Percentiles rank a stretch among this genome's conserved stretches.
These are phyloP conservation scores for Andrena cerasifolii DNA, from an alignment of 1,140 invertebrate genomes.

Conservation along the genomic window DNA sequence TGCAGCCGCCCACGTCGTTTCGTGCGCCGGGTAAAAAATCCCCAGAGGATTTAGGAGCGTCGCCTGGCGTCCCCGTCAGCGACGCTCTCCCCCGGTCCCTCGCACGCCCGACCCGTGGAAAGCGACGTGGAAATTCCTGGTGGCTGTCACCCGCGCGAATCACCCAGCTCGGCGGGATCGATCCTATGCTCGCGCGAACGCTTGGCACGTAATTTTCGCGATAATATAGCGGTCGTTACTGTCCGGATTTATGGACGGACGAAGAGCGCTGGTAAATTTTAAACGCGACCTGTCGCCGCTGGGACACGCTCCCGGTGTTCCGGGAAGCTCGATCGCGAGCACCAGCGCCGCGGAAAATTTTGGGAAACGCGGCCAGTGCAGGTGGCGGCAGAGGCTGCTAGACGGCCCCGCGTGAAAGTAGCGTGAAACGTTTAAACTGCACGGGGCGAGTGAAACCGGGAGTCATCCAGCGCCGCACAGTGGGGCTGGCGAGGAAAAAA, in stretches of 20 bases:
- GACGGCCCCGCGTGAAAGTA: too few species aligned
- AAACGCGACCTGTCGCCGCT: not conserved
- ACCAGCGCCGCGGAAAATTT: constrained; percentile 4
- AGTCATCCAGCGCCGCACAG: too few species aligned
- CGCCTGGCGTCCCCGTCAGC: not conserved
- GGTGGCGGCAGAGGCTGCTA: too few species aligned
- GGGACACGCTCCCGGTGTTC: not conserved
- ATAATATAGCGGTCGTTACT: constrained; percentile 15
- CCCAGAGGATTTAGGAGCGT: constrained; percentile 35
- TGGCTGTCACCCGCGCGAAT: not conserved
- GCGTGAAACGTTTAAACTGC: too few species aligned
- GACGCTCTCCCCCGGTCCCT: not conserved
- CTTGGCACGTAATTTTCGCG: constrained; percentile 19
- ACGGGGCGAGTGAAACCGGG: too few species aligned
- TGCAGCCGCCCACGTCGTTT: constrained; percentile 48
- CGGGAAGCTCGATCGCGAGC: constrained; percentile 4
- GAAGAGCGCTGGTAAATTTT: constrained; percentile 10
- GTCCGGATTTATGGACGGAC: not conserved
- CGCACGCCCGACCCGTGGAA: not conserved
- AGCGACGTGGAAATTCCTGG: constrained; percentile 2
- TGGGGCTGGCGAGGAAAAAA: too few species aligned
- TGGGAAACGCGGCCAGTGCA: too few species aligned
- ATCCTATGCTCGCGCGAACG: not conserved
- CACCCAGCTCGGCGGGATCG: too few species aligned
- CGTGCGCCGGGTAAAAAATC: constrained; percentile 35